phyloP scores from a whole-genome alignment of 30 jellyfish, hydroid and myxozoan species.

The Aurelia coerulea region DNA sequence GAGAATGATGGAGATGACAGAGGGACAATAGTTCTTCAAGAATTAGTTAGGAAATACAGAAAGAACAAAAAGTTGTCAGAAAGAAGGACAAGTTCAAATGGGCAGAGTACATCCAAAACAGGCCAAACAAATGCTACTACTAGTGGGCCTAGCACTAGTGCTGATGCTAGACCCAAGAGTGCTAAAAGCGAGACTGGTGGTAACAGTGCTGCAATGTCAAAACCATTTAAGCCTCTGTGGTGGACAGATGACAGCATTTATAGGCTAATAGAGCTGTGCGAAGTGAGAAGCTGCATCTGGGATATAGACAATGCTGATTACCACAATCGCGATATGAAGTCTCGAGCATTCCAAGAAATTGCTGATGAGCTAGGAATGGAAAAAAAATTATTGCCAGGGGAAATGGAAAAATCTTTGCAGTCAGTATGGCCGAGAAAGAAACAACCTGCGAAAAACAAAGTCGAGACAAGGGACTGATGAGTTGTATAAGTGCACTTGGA shows the following conservation, averaged over 20 bases:
- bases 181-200: too few species aligned
- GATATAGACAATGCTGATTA: too few species aligned
- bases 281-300: too few species aligned
- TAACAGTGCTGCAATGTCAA: too few species aligned
- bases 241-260: too few species aligned
- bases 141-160: neutral
- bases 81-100: neutral
- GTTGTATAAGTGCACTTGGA: conserved; percentile 37
- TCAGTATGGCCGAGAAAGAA: conserved; percentile 1
- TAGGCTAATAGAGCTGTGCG: too few species aligned
- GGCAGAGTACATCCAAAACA: conserved; percentile 5
- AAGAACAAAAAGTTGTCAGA: neutral
- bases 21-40: conserved; percentile 17
- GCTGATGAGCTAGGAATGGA: too few species aligned
- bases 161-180: too few species aligned
- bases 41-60: conserved; percentile 3
- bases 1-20: conserved; percentile 10
- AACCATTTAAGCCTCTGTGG: too few species aligned
- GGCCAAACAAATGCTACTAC: conserved; percentile 1
- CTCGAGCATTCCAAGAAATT: too few species aligned
- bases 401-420: neutral
- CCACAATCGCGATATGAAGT: too few species aligned
- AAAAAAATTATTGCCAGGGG: neutral
- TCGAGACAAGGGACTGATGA: conserved; percentile 25
- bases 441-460: conserved; percentile 17